phyloP scores from a whole-genome alignment of 2,113 vertebrate genomes.

The Cyprinus carpio region DNA sequence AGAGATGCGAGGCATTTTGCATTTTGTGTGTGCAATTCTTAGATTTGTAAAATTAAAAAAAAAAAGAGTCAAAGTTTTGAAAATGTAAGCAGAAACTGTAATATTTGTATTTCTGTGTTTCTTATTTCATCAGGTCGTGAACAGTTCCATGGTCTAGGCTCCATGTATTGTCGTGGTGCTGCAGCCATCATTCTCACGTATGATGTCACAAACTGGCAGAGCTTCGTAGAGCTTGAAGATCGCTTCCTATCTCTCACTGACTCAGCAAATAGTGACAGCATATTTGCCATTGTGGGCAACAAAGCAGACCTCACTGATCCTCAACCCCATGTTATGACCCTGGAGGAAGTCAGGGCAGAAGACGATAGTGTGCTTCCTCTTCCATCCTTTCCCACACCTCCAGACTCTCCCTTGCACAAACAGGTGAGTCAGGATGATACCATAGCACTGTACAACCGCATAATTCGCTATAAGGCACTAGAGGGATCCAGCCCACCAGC shows the following conservation, averaged over 20 bases:
- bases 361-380: slow-evolving; percentile 4
- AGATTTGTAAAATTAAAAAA: too few relatives aligned
- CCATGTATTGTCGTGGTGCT: slow-evolving; percentile 94
- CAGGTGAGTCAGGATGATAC: slow-evolving; percentile 86
- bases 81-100: too few relatives aligned
- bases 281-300: slow-evolving; percentile 92
- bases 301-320: slow-evolving; percentile 87
- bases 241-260: slow-evolving; percentile 91
- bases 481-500: slow-evolving; percentile 80
- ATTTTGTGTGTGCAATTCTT: too few relatives aligned
- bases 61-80: too few relatives aligned
- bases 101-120: neutral
- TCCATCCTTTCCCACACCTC: slow-evolving; percentile 53
- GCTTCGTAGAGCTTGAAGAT: slow-evolving; percentile 90
- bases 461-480: slow-evolving; percentile 86
- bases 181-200: slow-evolving; percentile 90
- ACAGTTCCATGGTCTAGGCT: slow-evolving; percentile 95
- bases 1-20: too few relatives aligned
- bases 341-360: slow-evolving; percentile 45
- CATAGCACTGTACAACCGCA: slow-evolving; percentile 81
- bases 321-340: slow-evolving; percentile 46
- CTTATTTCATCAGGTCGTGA: slow-evolving; percentile 81
- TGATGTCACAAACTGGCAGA: slow-evolving; percentile 89
- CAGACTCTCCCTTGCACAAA: slow-evolving; percentile 60
- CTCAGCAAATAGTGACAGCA: slow-evolving; percentile 86